phyloP scores from a whole-genome alignment of 2,113 vertebrate genomes.

The Accipiter cooperii region DNA sequence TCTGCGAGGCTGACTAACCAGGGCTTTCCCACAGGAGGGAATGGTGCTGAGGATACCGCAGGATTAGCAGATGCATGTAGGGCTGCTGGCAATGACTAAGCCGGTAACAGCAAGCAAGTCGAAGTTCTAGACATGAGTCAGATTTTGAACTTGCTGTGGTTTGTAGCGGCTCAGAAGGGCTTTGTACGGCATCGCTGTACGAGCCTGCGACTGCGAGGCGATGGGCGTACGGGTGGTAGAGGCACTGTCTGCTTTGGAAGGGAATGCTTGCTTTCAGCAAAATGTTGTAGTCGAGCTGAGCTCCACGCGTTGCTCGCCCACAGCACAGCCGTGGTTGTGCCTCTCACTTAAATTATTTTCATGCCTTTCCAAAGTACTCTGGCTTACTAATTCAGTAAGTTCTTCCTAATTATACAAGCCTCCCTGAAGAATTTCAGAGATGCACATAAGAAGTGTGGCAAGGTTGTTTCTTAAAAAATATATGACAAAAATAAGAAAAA shows the following conservation, averaged over 20 bases:
- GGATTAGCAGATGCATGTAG: conserved; percentile 28
- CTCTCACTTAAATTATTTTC: background rate
- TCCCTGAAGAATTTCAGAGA: background rate
- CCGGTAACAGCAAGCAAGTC: background rate
- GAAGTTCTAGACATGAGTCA: conserved; percentile 22
- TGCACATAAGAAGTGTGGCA: background rate
- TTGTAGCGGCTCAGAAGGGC: conserved; percentile 10
- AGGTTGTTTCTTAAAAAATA: background rate
- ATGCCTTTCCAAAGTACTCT: background rate
- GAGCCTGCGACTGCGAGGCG: background rate
- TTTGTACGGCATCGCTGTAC: background rate
- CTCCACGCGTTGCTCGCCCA: background rate
- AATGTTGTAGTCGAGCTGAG: background rate
- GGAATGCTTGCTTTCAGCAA: background rate
- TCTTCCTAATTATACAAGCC: background rate
- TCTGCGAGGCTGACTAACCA: conserved; percentile 10
- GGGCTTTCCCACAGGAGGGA: conserved; percentile 39
- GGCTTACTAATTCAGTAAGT: background rate
- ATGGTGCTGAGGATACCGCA: background rate
- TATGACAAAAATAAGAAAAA: background rate
- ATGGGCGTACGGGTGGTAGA: background rate
- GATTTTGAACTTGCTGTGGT: conserved; percentile 27
- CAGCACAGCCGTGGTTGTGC: background rate
- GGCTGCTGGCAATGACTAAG: conserved; percentile 33
- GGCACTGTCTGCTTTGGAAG: background rate